A percentile compares a stretch with the other conserved stretches of the same genome.
phyloP scores from a whole-genome alignment of 2,797 vertebrate species.

The Pangasius mekongensis region DNA sequence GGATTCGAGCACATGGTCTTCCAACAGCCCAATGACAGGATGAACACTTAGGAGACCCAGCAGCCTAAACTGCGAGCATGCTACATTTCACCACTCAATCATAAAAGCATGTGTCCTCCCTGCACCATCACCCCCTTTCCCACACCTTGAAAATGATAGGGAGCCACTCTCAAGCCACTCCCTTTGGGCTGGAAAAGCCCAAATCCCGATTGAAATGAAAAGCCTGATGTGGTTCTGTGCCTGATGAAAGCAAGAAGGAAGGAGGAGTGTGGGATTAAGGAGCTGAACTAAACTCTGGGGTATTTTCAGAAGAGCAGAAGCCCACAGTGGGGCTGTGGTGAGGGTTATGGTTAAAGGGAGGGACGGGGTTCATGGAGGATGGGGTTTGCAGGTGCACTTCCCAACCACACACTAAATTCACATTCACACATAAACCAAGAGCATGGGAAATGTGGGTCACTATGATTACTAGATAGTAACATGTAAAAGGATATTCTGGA shows the following conservation, averaged over 20 bases:
- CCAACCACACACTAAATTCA: conserved; percentile 22
- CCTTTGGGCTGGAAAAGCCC: conserved; percentile 21
- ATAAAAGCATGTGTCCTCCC: not conserved
- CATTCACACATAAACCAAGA: conserved; percentile 25
- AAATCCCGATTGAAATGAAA: not conserved
- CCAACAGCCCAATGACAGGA: not conserved
- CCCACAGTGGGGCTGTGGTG: conserved; percentile 14
- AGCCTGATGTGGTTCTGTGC: conserved; percentile 38
- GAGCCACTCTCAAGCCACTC: not conserved
- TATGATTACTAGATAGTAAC: not conserved
- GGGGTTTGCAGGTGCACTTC: conserved; percentile 47
- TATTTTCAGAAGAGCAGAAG: conserved; percentile 42
- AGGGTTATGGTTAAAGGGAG: conserved; percentile 32
- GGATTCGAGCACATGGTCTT: not conserved
- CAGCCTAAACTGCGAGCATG: not conserved
- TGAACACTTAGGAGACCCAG: not conserved
- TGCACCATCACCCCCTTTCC: not conserved
- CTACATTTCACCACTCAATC: not conserved
- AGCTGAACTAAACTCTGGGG: conserved; percentile 5
- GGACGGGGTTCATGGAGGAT: not conserved
- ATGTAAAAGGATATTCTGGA: not conserved
- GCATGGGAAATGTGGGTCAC: not conserved
- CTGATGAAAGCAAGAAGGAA: conserved; percentile 40
- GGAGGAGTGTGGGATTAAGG: conserved; percentile 15
- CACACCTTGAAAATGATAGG: conserved; percentile 39